phyloP scores from a whole-genome alignment of 1,140 invertebrate genomes.

The Zaprionus nigranus region DNA sequence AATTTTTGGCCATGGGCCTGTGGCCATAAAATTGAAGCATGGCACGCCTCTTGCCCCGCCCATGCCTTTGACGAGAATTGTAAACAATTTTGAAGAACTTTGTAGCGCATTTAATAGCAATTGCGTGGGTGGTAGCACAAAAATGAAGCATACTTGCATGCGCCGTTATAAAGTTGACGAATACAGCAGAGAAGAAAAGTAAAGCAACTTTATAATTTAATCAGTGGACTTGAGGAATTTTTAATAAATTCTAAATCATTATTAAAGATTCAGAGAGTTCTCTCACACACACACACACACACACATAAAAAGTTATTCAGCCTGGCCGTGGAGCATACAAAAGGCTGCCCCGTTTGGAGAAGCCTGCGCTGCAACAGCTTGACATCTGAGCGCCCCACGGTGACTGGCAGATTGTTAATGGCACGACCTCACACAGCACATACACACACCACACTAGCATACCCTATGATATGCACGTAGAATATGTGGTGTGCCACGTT shows the following conservation, averaged over 20 bases:
- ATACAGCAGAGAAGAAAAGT: not conserved
- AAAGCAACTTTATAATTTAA: not conserved
- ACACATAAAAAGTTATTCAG: not conserved
- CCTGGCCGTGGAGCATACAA: not conserved
- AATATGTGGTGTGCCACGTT: conserved; percentile 7
- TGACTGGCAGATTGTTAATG: conserved; percentile 45
- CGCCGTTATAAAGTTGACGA: not conserved
- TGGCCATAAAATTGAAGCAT: not conserved
- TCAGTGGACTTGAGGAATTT: not conserved
- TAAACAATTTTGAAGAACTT: conserved; percentile 14
- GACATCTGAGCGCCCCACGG: conserved; percentile 27
- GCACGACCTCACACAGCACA: conserved; percentile 4
- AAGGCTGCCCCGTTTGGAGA: not conserved
- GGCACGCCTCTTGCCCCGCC: not conserved
- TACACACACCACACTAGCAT: conserved; percentile 9
- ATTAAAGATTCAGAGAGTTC: not conserved
- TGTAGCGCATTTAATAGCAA: not conserved
- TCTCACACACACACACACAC: too few species aligned
- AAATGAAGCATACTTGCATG: not conserved
- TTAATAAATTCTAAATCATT: conserved; percentile 2
- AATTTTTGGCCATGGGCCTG: conserved; percentile 26
- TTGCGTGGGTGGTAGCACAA: not conserved
- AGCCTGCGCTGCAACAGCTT: conserved; percentile 22
- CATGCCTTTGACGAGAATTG: conserved; percentile 7
- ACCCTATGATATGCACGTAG: not conserved